A percentile compares a stretch with the other conserved stretches of the same genome.
Evolutionary conservation across 2,888 invertebrate genomes (phyloP).

Genomic region (Julus scandinavius): DNA sequence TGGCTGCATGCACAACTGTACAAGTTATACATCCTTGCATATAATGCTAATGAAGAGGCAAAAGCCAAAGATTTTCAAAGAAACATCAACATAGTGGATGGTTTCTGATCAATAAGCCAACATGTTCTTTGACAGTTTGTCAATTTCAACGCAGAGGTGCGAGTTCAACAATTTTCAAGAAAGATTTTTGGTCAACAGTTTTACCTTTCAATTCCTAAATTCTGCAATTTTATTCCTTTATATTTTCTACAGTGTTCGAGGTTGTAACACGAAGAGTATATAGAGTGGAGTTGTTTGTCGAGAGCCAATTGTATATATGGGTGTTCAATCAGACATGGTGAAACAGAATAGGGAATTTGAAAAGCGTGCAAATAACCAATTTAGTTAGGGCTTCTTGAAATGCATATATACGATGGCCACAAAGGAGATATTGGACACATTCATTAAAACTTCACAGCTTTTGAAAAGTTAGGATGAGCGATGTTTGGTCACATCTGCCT

Average conservation of each 20-base stretch:
- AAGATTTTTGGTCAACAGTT: slow-evolving; percentile 23
- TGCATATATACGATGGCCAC: too few relatives aligned
- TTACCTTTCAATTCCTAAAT: neutral
- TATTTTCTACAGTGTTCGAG: neutral
- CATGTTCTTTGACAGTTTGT: neutral
- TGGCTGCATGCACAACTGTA: neutral
- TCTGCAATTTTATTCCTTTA: neutral
- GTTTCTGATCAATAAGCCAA: neutral
- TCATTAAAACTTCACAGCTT: too few relatives aligned
- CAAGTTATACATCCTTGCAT: neutral
- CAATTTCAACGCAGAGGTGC: neutral
- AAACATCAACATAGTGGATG: neutral
- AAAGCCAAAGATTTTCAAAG: neutral
- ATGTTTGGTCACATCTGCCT: too few relatives aligned
- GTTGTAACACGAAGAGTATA: neutral
- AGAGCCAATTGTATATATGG: neutral
- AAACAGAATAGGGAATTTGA: neutral
- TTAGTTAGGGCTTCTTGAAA: too few relatives aligned
- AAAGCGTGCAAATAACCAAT: too few relatives aligned
- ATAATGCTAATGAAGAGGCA: neutral
- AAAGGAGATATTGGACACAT: too few relatives aligned
- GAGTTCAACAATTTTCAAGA: neutral
- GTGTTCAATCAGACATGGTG: neutral
- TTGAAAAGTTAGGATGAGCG: too few relatives aligned
- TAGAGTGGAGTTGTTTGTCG: neutral